Evolutionary conservation across 2,113 vertebrate genomes (phyloP), one percentile per base, ranked within the genome.

Genomic region (Rhineura floridana): DNA sequence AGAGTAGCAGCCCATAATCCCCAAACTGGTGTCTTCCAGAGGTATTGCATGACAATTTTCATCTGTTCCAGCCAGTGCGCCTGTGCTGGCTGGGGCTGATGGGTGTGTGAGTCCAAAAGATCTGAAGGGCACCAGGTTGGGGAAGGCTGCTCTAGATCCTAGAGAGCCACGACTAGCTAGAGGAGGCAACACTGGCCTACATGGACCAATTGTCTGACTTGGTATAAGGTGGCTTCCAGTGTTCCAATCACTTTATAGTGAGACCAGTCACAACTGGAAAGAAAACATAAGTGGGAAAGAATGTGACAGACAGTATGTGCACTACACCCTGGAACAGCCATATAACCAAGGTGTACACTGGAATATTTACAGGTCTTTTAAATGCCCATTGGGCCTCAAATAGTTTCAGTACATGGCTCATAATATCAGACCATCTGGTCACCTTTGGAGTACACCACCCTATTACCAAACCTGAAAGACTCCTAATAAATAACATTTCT

Each of bases 401-500:
- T 81, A 30, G 50, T 79, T 86, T 86, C 46, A 46, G 21, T 69
- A 30, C 33, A 39, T 15, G 33, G 30, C 39, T 75, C 9, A 28
- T 82, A 75, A 63, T 48, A 88, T 42, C 36, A 77, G 72, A 83
- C 72, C 81, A 88, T 83, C 87, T 88, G 87, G 55, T 83, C 70
- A 39, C n/a, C 25, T 19, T 75, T 48, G 69, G 21, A 30, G 30
- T 75, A 65, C 25, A 63, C 42, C 50, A 48, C 44, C 33, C 52
- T 30, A 83, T 30, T 83, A 75, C 70, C 87, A 77, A 88, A 23
- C 33, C 55, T 67, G 33, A 87, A 87, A 25, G 25, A 62, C 1
- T 63, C 72, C 36, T 52, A 88, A 88, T 88, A 88, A 83, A 88
- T 77, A 87, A 75, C 79, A 82, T 62, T 87, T n/a, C 67, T 82